Evolutionary conservation across 2,797 vertebrate genomes (phyloP).

Genomic region (Psittacula echo): DNA sequence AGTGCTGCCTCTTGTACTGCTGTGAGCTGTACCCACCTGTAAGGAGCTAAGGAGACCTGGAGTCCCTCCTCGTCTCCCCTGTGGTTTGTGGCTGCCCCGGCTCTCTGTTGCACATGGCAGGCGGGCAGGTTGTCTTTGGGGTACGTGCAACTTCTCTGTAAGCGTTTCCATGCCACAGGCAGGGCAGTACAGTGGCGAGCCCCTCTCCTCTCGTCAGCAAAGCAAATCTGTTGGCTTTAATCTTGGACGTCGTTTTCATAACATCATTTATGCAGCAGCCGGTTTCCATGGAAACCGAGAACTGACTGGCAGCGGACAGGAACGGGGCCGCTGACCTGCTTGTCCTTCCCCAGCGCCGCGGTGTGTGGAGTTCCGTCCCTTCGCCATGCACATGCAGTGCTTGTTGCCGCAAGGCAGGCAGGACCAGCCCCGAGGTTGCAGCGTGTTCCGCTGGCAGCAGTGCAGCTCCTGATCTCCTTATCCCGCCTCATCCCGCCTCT

Average conservation of each 20-base stretch:
- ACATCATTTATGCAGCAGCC: conserved; percentile 20
- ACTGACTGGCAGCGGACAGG: accelerated
- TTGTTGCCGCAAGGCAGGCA: accelerated
- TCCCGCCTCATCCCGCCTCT: background rate
- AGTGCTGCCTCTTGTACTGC: accelerated
- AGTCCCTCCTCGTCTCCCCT: background rate
- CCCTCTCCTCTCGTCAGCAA: background rate
- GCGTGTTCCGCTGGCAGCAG: background rate
- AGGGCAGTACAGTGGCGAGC: background rate
- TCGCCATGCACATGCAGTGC: background rate
- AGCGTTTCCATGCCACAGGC: accelerated
- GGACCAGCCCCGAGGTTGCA: background rate
- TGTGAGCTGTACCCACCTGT: background rate
- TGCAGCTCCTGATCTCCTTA: background rate
- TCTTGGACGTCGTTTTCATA: background rate
- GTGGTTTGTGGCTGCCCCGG: background rate
- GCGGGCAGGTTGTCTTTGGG: background rate
- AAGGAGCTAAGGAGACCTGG: background rate
- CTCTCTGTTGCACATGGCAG: background rate
- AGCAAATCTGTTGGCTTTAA: background rate
- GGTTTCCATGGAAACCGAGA: conserved; percentile 43
- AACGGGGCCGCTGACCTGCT: background rate
- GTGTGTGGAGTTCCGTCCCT: background rate
- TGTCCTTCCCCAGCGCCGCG: background rate
- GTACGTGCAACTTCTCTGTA: background rate